Conservation (phyloP, 2,797 vertebrate genomes). For the Myiotriccus ornatus region DNA sequence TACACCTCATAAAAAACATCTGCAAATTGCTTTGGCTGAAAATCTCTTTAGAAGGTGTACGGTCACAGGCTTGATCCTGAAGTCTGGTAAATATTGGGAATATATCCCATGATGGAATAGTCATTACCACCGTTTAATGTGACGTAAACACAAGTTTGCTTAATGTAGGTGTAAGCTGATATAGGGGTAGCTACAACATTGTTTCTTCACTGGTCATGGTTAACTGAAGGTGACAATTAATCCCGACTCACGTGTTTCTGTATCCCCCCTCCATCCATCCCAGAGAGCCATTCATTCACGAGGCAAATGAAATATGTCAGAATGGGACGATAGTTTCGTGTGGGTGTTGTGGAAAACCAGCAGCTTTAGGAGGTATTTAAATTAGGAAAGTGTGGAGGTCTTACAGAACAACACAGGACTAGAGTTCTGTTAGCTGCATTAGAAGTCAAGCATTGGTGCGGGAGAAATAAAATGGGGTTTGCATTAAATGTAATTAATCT, state of each 20-base stretch:
- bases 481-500: not conserved
- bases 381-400: not conserved
- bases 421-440: not conserved
- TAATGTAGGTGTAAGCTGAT: not conserved
- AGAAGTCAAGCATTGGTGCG: not conserved
- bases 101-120: not conserved
- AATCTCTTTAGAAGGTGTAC: not conserved
- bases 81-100: not conserved
- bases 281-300: not conserved
- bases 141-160: not conserved
- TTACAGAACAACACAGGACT: not conserved
- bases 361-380: not conserved
- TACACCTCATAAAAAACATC: not conserved
- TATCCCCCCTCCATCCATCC: not conserved
- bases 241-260: not conserved
- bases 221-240: not conserved
- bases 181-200: not conserved
- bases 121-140: not conserved
- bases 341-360: not conserved
- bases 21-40: not conserved
- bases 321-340: not conserved
- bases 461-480: not conserved
- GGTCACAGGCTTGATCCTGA: not conserved
- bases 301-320: not conserved
- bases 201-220: not conserved